Evolutionary conservation across 1,140 invertebrate genomes (phyloP).

Genomic region (Sarcophaga bullata): DNA sequence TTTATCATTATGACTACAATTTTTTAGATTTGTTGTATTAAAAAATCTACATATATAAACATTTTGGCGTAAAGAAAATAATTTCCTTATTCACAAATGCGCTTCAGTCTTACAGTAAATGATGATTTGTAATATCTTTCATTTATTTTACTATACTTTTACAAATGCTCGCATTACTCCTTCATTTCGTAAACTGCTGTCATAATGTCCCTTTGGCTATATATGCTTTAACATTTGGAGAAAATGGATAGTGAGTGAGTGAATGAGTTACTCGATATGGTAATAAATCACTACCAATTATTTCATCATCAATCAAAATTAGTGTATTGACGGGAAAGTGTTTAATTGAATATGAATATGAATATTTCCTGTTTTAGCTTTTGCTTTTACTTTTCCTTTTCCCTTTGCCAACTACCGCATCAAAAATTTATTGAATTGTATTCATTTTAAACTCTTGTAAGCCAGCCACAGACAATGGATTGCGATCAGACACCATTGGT

Average conservation of each 20-base stretch:
- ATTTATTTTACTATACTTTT: too few relatives aligned
- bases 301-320: conserved; percentile 31
- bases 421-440: not conserved
- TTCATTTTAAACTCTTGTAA: not conserved
- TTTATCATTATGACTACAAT: too few relatives aligned
- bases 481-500: not conserved
- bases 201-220: not conserved
- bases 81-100: too few relatives aligned
- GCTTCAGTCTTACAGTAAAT: too few relatives aligned
- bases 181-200: not conserved
- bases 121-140: too few relatives aligned
- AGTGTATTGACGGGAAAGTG: conserved; percentile 8
- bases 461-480: not conserved
- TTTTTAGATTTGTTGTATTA: too few relatives aligned
- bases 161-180: not conserved
- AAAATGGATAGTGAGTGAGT: not conserved
- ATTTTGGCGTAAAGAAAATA: too few relatives aligned
- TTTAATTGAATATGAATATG: conserved; percentile 17
- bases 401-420: not conserved
- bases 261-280: not conserved
- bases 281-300: conserved; percentile 25
- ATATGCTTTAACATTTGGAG: not conserved
- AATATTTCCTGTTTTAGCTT: not conserved
- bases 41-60: too few relatives aligned
- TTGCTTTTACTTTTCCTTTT: not conserved